Evolutionary conservation across 2,113 vertebrate genomes (phyloP).

Genomic region (Etheostoma spectabile): DNA sequence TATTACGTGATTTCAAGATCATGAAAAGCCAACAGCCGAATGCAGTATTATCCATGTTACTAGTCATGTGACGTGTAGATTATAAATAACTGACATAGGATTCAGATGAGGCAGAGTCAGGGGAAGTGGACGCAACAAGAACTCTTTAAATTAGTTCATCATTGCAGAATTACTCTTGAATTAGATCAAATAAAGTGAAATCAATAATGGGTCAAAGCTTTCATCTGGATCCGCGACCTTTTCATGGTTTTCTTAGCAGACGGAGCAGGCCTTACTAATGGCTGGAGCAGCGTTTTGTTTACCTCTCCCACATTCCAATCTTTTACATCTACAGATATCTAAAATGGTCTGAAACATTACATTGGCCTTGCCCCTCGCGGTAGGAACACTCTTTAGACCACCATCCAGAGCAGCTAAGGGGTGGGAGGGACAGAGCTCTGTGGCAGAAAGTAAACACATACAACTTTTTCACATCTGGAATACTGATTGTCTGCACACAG

Average conservation of each 20-base stretch:
- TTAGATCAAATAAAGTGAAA: neutral
- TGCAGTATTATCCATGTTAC: neutral
- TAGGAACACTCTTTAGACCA: slow-evolving; percentile 18
- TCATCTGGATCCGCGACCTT: neutral
- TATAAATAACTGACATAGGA: neutral
- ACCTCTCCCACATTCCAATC: neutral
- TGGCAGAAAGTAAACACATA: slow-evolving; percentile 25
- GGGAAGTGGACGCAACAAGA: neutral
- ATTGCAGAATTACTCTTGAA: slow-evolving; percentile 2
- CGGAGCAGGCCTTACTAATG: neutral
- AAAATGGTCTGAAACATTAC: slow-evolving; percentile 21
- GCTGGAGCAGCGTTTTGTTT: slow-evolving; percentile 4
- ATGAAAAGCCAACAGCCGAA: neutral
- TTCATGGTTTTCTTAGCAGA: slow-evolving; percentile 3
- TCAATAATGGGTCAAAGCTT: slow-evolving; percentile 1
- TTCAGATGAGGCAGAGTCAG: neutral
- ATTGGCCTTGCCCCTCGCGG: neutral
- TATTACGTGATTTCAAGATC: neutral
- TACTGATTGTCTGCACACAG: slow-evolving; percentile 37
- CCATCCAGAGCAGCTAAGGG: neutral
- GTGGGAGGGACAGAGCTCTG: slow-evolving; percentile 5
- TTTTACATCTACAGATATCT: slow-evolving; percentile 17
- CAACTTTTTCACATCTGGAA: slow-evolving; percentile 21
- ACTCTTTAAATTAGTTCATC: slow-evolving; percentile 1
- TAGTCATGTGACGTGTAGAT: neutral